Evolutionary conservation across 2,113 vertebrate genomes (phyloP).

Genomic region (Todiramphus saurophagus): DNA sequence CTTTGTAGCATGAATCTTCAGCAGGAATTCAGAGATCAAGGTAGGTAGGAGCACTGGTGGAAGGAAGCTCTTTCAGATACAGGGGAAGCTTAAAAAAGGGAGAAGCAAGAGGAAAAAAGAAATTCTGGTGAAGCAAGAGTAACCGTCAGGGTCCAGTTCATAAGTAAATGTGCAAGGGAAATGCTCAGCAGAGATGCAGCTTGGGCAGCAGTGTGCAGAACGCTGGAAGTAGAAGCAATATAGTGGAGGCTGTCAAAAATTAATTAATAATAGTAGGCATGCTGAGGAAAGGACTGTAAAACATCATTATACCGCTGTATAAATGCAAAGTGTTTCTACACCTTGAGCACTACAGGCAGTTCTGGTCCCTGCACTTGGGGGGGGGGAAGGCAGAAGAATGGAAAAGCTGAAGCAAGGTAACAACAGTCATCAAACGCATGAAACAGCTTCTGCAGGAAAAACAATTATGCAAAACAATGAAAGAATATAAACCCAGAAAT

Average conservation of each 20-base stretch:
- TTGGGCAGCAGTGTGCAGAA: background rate
- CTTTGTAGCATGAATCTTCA: slow-evolving; percentile 11
- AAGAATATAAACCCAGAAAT: background rate
- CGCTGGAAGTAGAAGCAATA: background rate
- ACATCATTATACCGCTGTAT: background rate
- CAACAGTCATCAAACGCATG: background rate
- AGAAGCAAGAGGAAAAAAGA: slow-evolving; percentile 22
- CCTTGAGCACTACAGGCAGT: background rate
- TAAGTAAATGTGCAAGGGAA: background rate
- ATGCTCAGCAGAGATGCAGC: background rate
- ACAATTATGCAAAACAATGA: background rate
- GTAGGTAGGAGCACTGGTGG: background rate
- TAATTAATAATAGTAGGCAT: background rate
- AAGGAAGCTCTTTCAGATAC: slow-evolving; percentile 23
- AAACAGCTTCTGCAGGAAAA: background rate
- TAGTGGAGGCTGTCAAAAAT: slow-evolving; percentile 4
- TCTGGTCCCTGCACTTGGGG: background rate
- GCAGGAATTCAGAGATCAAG: slow-evolving; percentile 52
- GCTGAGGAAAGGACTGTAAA: background rate
- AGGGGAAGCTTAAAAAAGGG: background rate
- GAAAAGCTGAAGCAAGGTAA: background rate
- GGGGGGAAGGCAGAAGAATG: background rate
- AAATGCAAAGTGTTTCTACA: background rate
- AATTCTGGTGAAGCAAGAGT: slow-evolving; percentile 2
- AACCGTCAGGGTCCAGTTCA: background rate